Conservation (phyloP, 2,797 vertebrate species). For the Cacajao melanocephalus region DNA sequence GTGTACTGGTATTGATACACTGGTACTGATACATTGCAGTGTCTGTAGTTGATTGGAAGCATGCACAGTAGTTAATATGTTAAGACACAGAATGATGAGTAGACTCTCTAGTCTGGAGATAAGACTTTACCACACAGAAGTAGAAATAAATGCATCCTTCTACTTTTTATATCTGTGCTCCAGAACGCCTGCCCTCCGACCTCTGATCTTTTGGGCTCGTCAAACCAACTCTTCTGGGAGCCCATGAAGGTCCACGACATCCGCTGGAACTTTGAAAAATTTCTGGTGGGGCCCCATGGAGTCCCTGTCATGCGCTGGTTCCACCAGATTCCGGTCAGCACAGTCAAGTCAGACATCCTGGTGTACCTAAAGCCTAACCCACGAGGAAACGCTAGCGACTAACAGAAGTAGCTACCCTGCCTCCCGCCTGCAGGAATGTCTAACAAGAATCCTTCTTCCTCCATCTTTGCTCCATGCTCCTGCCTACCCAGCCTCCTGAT, state of each 20-base stretch:
- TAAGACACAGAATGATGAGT: background rate
- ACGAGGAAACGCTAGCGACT: background rate
- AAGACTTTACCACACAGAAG: background rate
- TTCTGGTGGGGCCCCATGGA: slow-evolving; percentile 91
- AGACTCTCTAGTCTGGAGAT: background rate
- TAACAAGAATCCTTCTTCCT: background rate
- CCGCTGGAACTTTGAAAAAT: slow-evolving; percentile 99
- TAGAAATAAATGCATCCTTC: background rate
- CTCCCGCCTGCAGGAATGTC: background rate
- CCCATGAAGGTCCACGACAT: slow-evolving; percentile 91
- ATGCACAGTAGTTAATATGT: background rate
- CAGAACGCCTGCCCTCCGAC: slow-evolving; percentile 93
- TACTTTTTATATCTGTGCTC: background rate
- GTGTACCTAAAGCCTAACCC: slow-evolving; percentile 79
- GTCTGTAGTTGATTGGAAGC: background rate
- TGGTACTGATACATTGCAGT: background rate
- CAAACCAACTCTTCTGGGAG: slow-evolving; percentile 90
- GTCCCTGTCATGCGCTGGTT: slow-evolving; percentile 92
- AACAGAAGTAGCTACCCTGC: background rate
- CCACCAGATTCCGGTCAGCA: slow-evolving; percentile 83
- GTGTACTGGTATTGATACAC: background rate
- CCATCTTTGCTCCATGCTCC: background rate
- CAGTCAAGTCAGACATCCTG: slow-evolving; percentile 85
- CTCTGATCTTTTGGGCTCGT: slow-evolving; percentile 87
- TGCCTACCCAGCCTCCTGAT: background rate